Evolutionary conservation across 2,888 invertebrate genomes (phyloP).

Genomic region (Nysson spinosus): DNA sequence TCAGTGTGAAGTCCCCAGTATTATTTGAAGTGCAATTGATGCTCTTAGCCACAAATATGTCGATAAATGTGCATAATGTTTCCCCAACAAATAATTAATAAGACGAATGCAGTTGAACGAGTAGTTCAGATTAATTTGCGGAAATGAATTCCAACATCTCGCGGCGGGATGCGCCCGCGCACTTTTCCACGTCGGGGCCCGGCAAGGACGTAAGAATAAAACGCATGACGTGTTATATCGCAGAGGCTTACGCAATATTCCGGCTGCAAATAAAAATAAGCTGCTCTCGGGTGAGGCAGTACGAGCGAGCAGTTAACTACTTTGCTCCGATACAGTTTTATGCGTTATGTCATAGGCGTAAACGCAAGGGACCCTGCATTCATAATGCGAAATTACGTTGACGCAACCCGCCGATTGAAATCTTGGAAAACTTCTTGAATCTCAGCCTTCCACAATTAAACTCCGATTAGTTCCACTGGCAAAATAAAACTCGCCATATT

Average conservation of each 20-base stretch:
- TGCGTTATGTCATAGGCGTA: slow-evolving; percentile 49
- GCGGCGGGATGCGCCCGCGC: slow-evolving; percentile 11
- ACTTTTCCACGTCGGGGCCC: slow-evolving; percentile 30
- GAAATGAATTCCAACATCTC: slow-evolving; percentile 32
- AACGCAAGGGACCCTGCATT: slow-evolving; percentile 30
- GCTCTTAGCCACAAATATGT: too few relatives aligned
- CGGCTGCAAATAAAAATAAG: slow-evolving; percentile 55
- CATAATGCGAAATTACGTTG: slow-evolving; percentile 48
- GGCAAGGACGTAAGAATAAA: slow-evolving; percentile 62
- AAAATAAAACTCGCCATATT: too few relatives aligned
- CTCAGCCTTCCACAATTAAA: too few relatives aligned
- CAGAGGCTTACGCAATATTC: slow-evolving; percentile 50
- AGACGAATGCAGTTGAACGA: slow-evolving; percentile 4
- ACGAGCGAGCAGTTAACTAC: slow-evolving; percentile 20
- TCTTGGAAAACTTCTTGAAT: too few relatives aligned
- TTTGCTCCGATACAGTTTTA: slow-evolving; percentile 48
- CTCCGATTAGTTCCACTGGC: too few relatives aligned
- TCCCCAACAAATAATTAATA: too few relatives aligned
- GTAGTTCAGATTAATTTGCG: slow-evolving; percentile 36
- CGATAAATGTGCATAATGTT: too few relatives aligned
- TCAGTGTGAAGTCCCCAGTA: too few relatives aligned
- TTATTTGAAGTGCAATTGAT: too few relatives aligned
- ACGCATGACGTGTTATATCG: slow-evolving; percentile 38
- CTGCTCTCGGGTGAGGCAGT: neutral
- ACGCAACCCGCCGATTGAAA: slow-evolving; percentile 37